Conservation (phyloP, 2,113 vertebrate genomes). For the Sakesphorus luctuosus region DNA sequence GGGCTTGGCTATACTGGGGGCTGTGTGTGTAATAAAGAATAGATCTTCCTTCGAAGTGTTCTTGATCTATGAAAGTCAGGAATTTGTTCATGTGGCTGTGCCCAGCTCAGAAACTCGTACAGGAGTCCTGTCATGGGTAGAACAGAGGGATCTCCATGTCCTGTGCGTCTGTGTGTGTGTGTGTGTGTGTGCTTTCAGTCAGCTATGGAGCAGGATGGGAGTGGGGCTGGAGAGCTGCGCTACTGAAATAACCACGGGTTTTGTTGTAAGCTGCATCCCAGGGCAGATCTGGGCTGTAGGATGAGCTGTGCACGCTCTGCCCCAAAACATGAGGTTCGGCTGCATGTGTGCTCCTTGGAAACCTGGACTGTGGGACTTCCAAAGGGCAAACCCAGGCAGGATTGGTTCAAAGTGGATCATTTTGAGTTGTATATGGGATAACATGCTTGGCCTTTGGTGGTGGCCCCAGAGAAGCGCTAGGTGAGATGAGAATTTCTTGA, state of each 20-base stretch:
- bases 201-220: neutral
- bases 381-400: neutral
- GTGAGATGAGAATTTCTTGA: conserved; percentile 1
- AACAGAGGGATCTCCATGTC: fast-evolving
- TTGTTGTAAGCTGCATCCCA: neutral
- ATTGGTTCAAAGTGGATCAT: neutral
- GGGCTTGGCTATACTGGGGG: neutral
- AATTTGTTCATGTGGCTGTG: neutral
- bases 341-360: fast-evolving
- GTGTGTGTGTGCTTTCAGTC: fast-evolving
- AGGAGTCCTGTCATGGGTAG: neutral
- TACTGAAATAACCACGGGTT: neutral
- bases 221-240: neutral
- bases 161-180: neutral
- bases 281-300: neutral
- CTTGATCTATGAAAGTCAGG: neutral
- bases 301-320: neutral
- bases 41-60: neutral
- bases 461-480: neutral
- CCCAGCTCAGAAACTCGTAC: neutral
- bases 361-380: neutral
- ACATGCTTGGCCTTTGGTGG: neutral
- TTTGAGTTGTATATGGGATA: neutral
- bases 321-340: neutral
- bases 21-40: neutral